Percentiles rank a stretch among this genome's conserved stretches.
Evolutionary conservation across 2,888 invertebrate genomes (phyloP).

Genomic region (Exocentrus adspersus): DNA sequence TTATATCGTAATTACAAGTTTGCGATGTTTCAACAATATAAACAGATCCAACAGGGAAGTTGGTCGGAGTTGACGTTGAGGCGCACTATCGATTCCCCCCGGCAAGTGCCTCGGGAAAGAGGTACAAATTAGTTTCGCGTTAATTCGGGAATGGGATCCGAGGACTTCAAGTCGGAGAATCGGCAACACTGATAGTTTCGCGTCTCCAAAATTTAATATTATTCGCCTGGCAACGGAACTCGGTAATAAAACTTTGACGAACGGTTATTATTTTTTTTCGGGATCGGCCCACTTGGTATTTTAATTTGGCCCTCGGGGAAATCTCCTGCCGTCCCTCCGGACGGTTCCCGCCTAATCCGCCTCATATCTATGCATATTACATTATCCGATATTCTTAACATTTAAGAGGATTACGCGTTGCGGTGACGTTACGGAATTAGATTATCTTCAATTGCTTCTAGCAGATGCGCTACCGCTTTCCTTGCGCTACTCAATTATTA

Average conservation of each 20-base stretch:
- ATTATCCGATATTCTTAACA: conserved; percentile 19
- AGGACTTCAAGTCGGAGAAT: background rate
- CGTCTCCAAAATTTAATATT: too few relatives aligned
- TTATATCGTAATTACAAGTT: too few relatives aligned
- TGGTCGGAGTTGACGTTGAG: too few relatives aligned
- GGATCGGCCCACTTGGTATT: conserved; percentile 6
- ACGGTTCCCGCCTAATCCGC: conserved; percentile 1
- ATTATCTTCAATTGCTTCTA: background rate
- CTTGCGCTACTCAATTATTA: too few relatives aligned
- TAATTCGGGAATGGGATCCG: background rate
- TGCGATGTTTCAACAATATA: too few relatives aligned
- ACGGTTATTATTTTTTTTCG: conserved; percentile 18
- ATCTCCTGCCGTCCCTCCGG: conserved; percentile 4
- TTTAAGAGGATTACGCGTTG: background rate
- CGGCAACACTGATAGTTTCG: too few relatives aligned
- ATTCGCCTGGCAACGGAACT: too few relatives aligned
- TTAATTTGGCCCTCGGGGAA: conserved; percentile 21
- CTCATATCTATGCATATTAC: conserved; percentile 19
- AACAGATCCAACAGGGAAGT: too few relatives aligned
- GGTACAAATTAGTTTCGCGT: conserved; percentile 4
- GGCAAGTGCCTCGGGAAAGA: conserved; percentile 13
- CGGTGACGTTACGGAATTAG: background rate
- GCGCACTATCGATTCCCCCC: conserved; percentile 4
- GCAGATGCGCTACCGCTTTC: too few relatives aligned
- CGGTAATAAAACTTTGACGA: conserved; percentile 8